Percentiles rank a stretch among this genome's conserved stretches.
Conservation (phyloP, 2,797 vertebrate species). For the Platyrinchus mystaceus region DNA sequence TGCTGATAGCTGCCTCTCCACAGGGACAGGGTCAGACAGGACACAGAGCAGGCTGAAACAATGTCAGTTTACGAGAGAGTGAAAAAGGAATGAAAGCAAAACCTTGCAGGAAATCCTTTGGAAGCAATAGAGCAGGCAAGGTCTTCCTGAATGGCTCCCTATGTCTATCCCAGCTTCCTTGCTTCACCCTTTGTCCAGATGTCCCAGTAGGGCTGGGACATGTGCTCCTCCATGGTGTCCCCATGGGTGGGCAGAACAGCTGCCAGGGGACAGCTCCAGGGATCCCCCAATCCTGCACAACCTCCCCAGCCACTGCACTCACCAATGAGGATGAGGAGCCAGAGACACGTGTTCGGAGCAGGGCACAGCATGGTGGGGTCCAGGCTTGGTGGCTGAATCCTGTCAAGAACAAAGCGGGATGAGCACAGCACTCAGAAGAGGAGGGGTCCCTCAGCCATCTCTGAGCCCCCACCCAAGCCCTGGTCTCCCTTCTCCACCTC, state of each 20-base stretch:
- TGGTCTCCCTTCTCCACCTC: neutral
- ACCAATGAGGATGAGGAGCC: constrained; percentile 57
- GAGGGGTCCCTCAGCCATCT: accelerated
- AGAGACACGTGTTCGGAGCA: neutral
- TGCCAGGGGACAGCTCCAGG: neutral
- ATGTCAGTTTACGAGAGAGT: neutral
- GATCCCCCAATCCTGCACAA: neutral
- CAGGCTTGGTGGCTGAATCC: neutral
- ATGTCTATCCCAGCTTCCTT: constrained; percentile 20
- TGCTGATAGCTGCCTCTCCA: neutral
- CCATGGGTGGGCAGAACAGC: neutral
- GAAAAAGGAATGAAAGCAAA: constrained; percentile 33
- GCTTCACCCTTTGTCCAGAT: neutral
- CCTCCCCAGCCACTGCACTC: constrained; percentile 17
- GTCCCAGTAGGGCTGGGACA: neutral
- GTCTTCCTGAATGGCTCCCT: constrained; percentile 71
- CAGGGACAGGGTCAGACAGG: neutral
- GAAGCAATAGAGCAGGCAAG: constrained; percentile 69
- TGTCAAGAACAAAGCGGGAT: neutral
- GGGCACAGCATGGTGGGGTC: constrained; percentile 20
- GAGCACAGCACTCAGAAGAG: neutral
- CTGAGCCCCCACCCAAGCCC: neutral
- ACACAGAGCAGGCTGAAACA: neutral
- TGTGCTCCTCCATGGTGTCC: neutral
- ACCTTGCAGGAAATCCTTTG: constrained; percentile 71